A percentile compares a stretch with the other conserved stretches of the same genome.
These are phyloP conservation scores for Sesamia inferens DNA, from an alignment of 2,888 invertebrate genomes.

Conservation along the genomic window DNA sequence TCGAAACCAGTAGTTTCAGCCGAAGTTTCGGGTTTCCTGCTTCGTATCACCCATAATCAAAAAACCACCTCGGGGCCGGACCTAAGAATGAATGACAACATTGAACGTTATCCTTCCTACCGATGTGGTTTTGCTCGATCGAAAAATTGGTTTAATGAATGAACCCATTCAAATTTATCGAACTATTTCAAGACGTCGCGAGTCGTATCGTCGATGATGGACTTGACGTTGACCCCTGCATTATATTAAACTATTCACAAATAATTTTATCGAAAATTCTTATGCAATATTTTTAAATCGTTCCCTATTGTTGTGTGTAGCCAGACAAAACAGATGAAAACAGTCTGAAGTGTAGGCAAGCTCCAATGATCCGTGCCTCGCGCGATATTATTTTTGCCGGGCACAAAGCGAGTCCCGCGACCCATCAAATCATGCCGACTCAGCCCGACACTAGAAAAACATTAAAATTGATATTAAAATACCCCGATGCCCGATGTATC, in stretches of 20 bases:
- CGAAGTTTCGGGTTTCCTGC: not conserved
- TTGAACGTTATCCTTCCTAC: not conserved
- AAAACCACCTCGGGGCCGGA: not conserved
- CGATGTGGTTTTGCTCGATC: not conserved
- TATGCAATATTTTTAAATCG: constrained; percentile 76
- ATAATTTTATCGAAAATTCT: constrained; percentile 45
- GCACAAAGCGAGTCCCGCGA: constrained; percentile 72
- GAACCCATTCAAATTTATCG: not conserved
- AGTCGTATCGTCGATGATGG: not conserved
- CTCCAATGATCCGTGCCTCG: constrained; percentile 79
- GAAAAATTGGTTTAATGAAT: not conserved
- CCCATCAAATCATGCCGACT: constrained; percentile 82
- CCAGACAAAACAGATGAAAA: constrained; percentile 77
- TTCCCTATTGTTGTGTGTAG: constrained; percentile 75
- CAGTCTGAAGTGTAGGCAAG: constrained; percentile 77
- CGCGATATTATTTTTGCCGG: constrained; percentile 78
- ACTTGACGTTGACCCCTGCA: not conserved
- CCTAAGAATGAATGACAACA: not conserved
- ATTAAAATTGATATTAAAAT: constrained; percentile 66
- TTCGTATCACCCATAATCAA: not conserved
- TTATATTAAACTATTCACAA: not conserved
- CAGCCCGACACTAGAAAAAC: constrained; percentile 73
- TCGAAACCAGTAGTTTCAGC: not conserved
- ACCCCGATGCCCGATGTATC: no score
- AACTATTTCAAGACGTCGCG: not conserved